phyloP scores from a whole-genome alignment of 2,888 invertebrate genomes.

The Horisme vitalbata region DNA sequence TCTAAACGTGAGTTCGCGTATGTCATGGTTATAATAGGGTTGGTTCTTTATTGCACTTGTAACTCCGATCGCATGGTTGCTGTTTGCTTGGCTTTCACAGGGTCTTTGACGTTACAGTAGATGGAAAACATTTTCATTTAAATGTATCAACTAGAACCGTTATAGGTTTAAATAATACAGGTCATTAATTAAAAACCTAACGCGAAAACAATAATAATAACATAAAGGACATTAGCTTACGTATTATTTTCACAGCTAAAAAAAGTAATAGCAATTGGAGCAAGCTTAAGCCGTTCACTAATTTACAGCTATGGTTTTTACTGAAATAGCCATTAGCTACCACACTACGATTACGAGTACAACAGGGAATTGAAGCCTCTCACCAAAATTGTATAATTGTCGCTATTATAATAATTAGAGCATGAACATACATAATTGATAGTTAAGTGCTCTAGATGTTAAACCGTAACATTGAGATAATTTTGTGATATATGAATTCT shows the following conservation, averaged over 20 bases:
- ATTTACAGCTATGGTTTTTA: constrained; percentile 30
- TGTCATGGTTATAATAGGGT: constrained; percentile 36
- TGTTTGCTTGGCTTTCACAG: constrained; percentile 28
- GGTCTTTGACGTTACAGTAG: no score
- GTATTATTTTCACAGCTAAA: no score
- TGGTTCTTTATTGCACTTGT: constrained; percentile 36
- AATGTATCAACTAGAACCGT: no score
- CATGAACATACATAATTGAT: constrained; percentile 57
- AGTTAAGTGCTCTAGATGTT: constrained; percentile 41
- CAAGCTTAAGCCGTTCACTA: no score
- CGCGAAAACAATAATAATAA: no score
- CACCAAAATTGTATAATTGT: constrained; percentile 53
- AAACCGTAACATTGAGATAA: constrained; percentile 46
- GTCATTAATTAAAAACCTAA: no score
- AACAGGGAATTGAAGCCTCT: constrained; percentile 36
- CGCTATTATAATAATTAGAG: constrained; percentile 59
- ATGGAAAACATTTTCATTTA: no score
- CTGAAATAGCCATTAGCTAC: no score
- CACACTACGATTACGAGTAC: constrained; percentile 27
- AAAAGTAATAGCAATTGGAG: no score
- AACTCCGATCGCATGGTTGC: constrained; percentile 26
- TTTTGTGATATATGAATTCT: constrained; percentile 30
- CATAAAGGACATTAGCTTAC: constrained; percentile 22
- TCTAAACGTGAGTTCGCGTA: constrained; percentile 39
- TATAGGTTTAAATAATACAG: no score